Evolutionary conservation across 2,888 invertebrate species (phyloP), one percentile per base, ranked within the genome.

Genomic region (Phymatocera aterrima): DNA sequence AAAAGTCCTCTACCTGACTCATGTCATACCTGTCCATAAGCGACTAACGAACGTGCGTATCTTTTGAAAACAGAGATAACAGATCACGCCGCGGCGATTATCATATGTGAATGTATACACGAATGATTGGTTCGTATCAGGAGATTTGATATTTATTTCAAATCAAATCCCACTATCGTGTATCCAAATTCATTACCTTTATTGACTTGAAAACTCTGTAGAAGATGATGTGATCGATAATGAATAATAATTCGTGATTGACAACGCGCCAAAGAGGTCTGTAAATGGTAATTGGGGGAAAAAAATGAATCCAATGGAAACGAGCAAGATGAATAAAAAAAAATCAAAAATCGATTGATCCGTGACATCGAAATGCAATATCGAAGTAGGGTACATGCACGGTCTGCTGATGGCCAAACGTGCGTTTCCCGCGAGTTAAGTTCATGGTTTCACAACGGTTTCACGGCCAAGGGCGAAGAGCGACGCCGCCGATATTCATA

Each of bases 391-490:
- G n/a, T n/a, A n/a, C n/a, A n/a, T n/a, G n/a, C n/a, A n/a, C n/a
- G n/a, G n/a, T n/a, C n/a, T n/a, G n/a, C 6, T 6, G 28, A 12
- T 28, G 24, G 24, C 24, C n/a, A 21, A 28, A 68, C 68, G 46
- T 68, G 43, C 46, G 68, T 31, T 24, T 68, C 43, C 43, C 24
- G n/a, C 64, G 37, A n/a, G n/a, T 64, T 21, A 6, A n/a, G 51
- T 51, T 72, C 18, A 72, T n/a, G n/a, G n/a, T n/a, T n/a, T n/a
- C n/a, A n/a, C n/a, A n/a, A n/a, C n/a, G n/a, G 24, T 43, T 75
- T 75, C 75, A 75, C 75, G 75, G 75, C 57, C 75, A 75, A 75
- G 75, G 57, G 57, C 57, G 21, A 12, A 3, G 57, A 54, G 37
- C 37, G 60, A 10, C 15, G 54, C 75, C 21, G 24, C 57, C 43